These are phyloP conservation scores for Coptodon bakossiorum DNA, from an alignment of 2,113 vertebrate genomes.

Conservation along the genomic window DNA sequence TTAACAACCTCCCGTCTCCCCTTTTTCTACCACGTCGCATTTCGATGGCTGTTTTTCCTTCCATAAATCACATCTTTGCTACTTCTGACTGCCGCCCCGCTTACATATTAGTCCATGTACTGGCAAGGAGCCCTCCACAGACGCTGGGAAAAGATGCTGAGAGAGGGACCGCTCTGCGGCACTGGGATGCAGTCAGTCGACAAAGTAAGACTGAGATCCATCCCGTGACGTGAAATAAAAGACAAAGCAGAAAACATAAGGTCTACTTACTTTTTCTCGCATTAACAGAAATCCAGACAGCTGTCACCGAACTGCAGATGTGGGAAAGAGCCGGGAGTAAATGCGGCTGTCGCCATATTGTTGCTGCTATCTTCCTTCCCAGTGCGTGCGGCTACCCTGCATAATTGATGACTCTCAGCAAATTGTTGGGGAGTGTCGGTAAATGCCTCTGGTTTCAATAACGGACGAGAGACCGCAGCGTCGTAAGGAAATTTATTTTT, in stretches of 20 bases:
- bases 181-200: slow-evolving; percentile 73
- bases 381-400: slow-evolving; percentile 78
- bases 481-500: slow-evolving; percentile 36
- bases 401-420: slow-evolving; percentile 88
- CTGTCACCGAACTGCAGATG: slow-evolving; percentile 76
- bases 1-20: slow-evolving; percentile 19
- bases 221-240: slow-evolving; percentile 13
- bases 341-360: slow-evolving; percentile 94
- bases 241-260: slow-evolving; percentile 41
- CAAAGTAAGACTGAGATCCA: slow-evolving; percentile 28
- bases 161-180: slow-evolving; percentile 80
- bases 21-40: neutral
- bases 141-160: slow-evolving; percentile 63
- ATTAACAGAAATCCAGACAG: slow-evolving; percentile 76
- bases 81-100: slow-evolving; percentile 6
- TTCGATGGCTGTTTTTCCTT: neutral
- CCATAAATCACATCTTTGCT: neutral
- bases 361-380: slow-evolving; percentile 79
- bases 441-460: slow-evolving; percentile 64
- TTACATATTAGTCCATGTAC: slow-evolving; percentile 14
- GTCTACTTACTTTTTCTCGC: slow-evolving; percentile 75
- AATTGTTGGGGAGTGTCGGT: slow-evolving; percentile 78
- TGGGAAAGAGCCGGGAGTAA: slow-evolving; percentile 79
- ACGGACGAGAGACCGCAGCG: slow-evolving; percentile 65
- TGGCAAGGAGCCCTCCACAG: slow-evolving; percentile 52